phyloP scores from a whole-genome alignment of 2,888 invertebrate species.

The Nomada ferruginata region DNA sequence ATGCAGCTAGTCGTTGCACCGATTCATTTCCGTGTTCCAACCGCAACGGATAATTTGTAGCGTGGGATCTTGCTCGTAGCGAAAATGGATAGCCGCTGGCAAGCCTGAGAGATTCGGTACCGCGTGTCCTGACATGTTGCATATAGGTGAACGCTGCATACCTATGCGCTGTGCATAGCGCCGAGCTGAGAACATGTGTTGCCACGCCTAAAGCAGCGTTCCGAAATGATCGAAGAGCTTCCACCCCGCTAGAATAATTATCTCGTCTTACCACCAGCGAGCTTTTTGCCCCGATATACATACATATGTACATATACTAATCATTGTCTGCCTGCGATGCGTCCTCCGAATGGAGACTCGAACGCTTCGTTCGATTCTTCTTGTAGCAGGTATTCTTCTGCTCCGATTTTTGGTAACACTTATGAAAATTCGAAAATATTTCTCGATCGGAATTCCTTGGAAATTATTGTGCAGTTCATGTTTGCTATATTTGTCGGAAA shows the following conservation, averaged over 20 bases:
- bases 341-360: background rate
- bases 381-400: no score
- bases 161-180: slow-evolving; percentile 71
- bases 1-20: slow-evolving; percentile 14
- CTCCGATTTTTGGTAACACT: slow-evolving; percentile 13
- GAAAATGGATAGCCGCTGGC: slow-evolving; percentile 76
- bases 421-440: background rate
- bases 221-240: slow-evolving; percentile 75
- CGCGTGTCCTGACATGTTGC: slow-evolving; percentile 80
- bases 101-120: slow-evolving; percentile 76
- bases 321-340: background rate
- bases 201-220: slow-evolving; percentile 75
- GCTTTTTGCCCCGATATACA: slow-evolving; percentile 62
- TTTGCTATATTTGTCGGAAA: no score
- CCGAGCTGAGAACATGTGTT: slow-evolving; percentile 77
- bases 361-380: background rate
- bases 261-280: slow-evolving; percentile 69
- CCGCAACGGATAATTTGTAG: slow-evolving; percentile 69
- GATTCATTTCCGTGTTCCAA: slow-evolving; percentile 55
- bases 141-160: slow-evolving; percentile 75
- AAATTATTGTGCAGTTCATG: no score
- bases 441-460: background rate
- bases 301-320: background rate
- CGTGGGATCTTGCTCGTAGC: slow-evolving; percentile 64
- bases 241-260: slow-evolving; percentile 69